A percentile compares a stretch with the other conserved stretches of the same genome.
phyloP scores from a whole-genome alignment of 1,140 invertebrate genomes.

The Mamestra configurata region DNA sequence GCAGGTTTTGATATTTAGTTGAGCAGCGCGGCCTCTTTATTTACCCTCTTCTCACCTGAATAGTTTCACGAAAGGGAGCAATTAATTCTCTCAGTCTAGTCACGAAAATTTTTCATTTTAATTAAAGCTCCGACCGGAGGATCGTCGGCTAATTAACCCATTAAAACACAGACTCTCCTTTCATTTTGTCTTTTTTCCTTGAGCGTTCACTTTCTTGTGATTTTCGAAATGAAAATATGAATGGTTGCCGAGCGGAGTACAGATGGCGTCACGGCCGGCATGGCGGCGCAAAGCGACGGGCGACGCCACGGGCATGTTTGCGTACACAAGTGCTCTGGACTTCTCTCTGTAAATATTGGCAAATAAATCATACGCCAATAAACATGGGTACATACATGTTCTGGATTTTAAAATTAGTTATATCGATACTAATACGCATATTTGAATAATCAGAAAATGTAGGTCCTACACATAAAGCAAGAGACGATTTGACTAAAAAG shows the following conservation, averaged over 20 bases:
- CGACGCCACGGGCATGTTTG: constrained; percentile 35
- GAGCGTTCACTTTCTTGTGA: constrained; percentile 83
- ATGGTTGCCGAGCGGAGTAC: constrained; percentile 53
- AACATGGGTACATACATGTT: constrained; percentile 14
- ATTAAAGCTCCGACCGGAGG: constrained; percentile 85
- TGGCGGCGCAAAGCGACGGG: neutral
- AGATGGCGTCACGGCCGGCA: constrained; percentile 37
- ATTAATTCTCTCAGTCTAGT: constrained; percentile 84
- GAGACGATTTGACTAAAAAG: neutral
- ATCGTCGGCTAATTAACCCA: constrained; percentile 87
- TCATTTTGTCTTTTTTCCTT: constrained; percentile 82
- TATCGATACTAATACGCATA: neutral
- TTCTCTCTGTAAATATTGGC: constrained; percentile 24
- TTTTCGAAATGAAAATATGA: constrained; percentile 75
- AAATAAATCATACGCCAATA: constrained; percentile 36
- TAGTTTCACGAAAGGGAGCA: constrained; percentile 83
- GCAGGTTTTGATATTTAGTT: constrained; percentile 37
- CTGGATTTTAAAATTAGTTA: neutral
- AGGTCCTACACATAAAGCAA: too few species aligned
- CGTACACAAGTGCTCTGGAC: constrained; percentile 30
- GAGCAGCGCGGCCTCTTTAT: constrained; percentile 65
- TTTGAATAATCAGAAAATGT: neutral
- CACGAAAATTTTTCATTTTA: constrained; percentile 88
- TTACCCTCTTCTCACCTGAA: constrained; percentile 81
- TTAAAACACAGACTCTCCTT: constrained; percentile 84